These are phyloP conservation scores for Nothobranchius furzeri DNA, from an alignment of 2,113 vertebrate species.

Conservation along the genomic window DNA sequence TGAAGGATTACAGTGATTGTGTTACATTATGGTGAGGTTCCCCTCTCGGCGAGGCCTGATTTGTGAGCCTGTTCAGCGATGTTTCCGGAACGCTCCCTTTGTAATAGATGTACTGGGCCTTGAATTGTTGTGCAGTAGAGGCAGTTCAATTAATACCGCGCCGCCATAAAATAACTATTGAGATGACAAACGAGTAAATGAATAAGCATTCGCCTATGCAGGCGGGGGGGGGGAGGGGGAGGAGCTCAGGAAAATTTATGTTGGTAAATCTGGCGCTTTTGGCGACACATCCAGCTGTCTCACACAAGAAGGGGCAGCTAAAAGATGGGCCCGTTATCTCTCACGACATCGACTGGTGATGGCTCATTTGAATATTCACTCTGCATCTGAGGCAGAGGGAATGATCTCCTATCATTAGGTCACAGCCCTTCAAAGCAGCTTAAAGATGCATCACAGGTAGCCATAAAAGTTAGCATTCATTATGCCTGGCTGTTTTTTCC, in stretches of 20 bases:
- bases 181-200: constrained; percentile 72
- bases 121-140: constrained; percentile 73
- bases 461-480: constrained; percentile 1
- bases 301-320: constrained; percentile 65
- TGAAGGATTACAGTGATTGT: constrained; percentile 73
- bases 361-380: constrained; percentile 79
- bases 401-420: constrained; percentile 70
- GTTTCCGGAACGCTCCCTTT: constrained; percentile 61
- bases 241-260: constrained; percentile 59
- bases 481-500: constrained; percentile 11
- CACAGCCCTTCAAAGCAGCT: constrained; percentile 46
- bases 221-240: constrained; percentile 33
- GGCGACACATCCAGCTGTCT: constrained; percentile 62
- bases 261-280: constrained; percentile 65
- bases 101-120: constrained; percentile 70
- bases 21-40: constrained; percentile 71
- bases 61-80: constrained; percentile 65
- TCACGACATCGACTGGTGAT: constrained; percentile 60
- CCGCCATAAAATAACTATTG: constrained; percentile 76
- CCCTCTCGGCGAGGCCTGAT: constrained; percentile 71
- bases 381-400: constrained; percentile 52
- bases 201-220: constrained; percentile 63
- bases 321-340: constrained; percentile 64
- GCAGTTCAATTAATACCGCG: constrained; percentile 77
- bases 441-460: constrained; percentile 56